These are phyloP conservation scores for Resseliella maxima DNA, from an alignment of 2,888 invertebrate species.

Conservation along the genomic window DNA sequence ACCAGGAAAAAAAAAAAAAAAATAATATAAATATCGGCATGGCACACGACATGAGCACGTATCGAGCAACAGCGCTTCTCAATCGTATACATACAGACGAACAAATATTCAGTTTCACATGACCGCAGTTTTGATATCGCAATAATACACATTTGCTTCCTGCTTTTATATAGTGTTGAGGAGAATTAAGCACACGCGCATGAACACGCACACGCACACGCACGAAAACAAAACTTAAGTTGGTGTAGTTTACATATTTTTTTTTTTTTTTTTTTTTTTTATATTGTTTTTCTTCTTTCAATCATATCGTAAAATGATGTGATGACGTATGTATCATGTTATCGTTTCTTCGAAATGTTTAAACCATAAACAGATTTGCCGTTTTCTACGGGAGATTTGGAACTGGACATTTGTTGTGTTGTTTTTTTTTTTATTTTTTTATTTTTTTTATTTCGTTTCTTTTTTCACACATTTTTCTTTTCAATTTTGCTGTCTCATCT, in stretches of 20 bases:
- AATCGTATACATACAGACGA: background rate
- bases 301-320: background rate
- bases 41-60: conserved; percentile 25
- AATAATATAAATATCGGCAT: background rate
- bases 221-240: background rate
- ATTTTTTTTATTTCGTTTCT: background rate
- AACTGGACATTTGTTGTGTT: background rate
- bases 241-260: background rate
- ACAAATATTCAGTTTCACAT: background rate
- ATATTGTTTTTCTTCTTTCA: background rate
- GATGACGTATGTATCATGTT: conserved; percentile 2
- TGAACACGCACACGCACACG: conserved; percentile 18
- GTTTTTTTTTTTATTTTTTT: background rate
- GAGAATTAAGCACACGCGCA: too few relatives aligned
- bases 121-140: background rate
- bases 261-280: background rate
- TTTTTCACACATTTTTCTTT: background rate
- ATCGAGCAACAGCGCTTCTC: conserved; percentile 7
- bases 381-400: background rate
- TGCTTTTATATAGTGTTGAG: background rate
- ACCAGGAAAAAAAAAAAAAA: background rate
- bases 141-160: conserved; percentile 19
- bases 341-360: conserved; percentile 3
- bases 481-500: conserved; percentile 34
- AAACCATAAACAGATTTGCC: background rate